phyloP scores from a whole-genome alignment of 2,113 vertebrate genomes.

The Oncorhynchus masou region DNA sequence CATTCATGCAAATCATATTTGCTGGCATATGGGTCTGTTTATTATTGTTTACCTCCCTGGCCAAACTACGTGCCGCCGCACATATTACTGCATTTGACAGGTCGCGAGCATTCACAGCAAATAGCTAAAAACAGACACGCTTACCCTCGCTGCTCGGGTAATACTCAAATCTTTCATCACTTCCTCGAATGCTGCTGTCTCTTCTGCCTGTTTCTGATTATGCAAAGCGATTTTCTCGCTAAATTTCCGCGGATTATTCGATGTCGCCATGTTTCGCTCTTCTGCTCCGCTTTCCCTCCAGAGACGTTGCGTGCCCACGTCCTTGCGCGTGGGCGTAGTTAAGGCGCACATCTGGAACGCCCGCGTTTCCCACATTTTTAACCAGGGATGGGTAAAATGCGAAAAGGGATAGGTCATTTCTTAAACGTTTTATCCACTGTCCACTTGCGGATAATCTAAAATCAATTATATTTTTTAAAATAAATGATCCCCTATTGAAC shows the following conservation, averaged over 20 bases:
- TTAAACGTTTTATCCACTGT: too few species aligned
- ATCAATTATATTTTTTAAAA: not conserved
- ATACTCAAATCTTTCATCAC: conserved; percentile 92
- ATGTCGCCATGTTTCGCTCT: conserved; percentile 87
- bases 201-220: conserved; percentile 91
- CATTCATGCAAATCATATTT: not conserved
- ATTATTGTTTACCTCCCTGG: conserved; percentile 73
- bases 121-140: conserved; percentile 17
- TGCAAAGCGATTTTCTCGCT: conserved; percentile 93
- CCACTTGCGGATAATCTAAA: too few species aligned
- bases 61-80: conserved; percentile 37
- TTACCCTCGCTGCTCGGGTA: conserved; percentile 86
- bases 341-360: conserved; percentile 65
- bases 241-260: conserved; percentile 94
- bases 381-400: not conserved
- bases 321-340: conserved; percentile 57
- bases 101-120: conserved; percentile 44
- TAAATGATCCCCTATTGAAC: not conserved
- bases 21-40: conserved; percentile 56
- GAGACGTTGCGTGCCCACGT: conserved; percentile 57
- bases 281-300: conserved; percentile 60
- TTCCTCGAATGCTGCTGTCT: conserved; percentile 89
- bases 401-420: too few species aligned
- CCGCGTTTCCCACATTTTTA: conserved; percentile 21
- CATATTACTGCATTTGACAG: conserved; percentile 51